Evolutionary conservation across 2,888 invertebrate species (phyloP).

Genomic region (Tryphoninae sp.): DNA sequence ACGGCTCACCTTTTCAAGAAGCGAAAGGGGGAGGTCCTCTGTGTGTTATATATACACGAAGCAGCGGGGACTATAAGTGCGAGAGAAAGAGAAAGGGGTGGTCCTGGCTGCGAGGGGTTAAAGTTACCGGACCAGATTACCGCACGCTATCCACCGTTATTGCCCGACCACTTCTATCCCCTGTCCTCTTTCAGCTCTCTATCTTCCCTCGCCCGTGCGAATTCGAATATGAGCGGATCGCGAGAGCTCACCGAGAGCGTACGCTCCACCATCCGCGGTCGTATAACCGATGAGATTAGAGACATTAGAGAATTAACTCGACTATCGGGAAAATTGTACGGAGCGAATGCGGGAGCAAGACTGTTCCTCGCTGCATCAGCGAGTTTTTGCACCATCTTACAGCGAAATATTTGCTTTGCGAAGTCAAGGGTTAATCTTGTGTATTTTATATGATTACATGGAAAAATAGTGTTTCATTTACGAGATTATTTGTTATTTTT

Average conservation of each 20-base stretch:
- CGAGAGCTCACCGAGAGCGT: conserved; percentile 18
- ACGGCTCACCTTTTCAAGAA: conserved; percentile 61
- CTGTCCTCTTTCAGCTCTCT: conserved; percentile 17
- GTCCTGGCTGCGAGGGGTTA: conserved; percentile 22
- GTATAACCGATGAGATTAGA: conserved; percentile 53
- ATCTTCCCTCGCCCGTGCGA: background rate
- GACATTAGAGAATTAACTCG: conserved; percentile 52
- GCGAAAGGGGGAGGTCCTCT: conserved; percentile 25
- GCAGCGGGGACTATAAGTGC: background rate
- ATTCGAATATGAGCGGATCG: conserved; percentile 44
- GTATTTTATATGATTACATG: too few relatives aligned
- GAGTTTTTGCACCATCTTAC: conserved; percentile 35
- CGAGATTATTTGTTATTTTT: too few relatives aligned
- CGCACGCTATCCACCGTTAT: conserved; percentile 50
- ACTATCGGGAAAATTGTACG: conserved; percentile 44
- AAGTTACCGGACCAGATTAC: conserved; percentile 53
- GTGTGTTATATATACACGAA: background rate
- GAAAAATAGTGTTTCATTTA: too few relatives aligned
- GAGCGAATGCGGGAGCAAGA: background rate
- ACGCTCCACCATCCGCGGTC: conserved; percentile 21
- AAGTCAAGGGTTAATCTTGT: background rate
- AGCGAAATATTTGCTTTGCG: background rate
- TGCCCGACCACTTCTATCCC: conserved; percentile 29
- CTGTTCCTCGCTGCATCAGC: conserved; percentile 22
- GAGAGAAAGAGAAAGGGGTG: conserved; percentile 4